phyloP scores from a whole-genome alignment of 2,797 vertebrate genomes.

The Rhinoraja longicauda region DNA sequence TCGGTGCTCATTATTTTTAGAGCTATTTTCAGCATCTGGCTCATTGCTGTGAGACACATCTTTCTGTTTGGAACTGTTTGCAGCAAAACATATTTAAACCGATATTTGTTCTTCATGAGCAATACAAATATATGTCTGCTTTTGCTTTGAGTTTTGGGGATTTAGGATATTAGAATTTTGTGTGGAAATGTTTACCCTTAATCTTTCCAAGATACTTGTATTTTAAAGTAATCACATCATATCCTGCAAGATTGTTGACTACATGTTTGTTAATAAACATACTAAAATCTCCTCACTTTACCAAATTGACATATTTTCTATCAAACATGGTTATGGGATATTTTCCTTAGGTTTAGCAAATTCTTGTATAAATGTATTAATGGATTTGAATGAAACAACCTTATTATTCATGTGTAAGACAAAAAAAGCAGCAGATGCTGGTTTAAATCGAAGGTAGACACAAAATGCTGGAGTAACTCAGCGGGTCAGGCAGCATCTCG shows the following conservation, averaged over 20 bases:
- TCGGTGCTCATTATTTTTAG: constrained; percentile 5
- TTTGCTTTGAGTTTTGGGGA: neutral
- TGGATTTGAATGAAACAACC: neutral
- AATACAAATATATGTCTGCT: neutral
- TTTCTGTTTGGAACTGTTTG: neutral
- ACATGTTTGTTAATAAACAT: neutral
- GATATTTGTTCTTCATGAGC: neutral
- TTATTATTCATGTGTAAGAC: too few relatives aligned
- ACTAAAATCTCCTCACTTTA: neutral
- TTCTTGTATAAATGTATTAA: neutral
- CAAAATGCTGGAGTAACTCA: too few relatives aligned
- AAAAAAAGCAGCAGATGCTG: too few relatives aligned
- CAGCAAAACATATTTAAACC: neutral
- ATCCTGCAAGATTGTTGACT: neutral
- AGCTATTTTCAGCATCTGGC: neutral
- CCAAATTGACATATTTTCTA: neutral
- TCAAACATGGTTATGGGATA: neutral
- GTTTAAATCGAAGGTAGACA: too few relatives aligned
- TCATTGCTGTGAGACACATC: too few relatives aligned
- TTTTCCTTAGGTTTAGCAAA: neutral
- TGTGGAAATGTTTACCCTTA: neutral
- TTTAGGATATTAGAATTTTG: neutral
- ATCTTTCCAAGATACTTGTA: neutral
- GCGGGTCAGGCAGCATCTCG: too few relatives aligned
- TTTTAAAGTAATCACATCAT: neutral